A percentile compares a stretch with the other conserved stretches of the same genome.
Conservation (phyloP, 1,140 invertebrate species). For the Tetramorium simillimum region DNA sequence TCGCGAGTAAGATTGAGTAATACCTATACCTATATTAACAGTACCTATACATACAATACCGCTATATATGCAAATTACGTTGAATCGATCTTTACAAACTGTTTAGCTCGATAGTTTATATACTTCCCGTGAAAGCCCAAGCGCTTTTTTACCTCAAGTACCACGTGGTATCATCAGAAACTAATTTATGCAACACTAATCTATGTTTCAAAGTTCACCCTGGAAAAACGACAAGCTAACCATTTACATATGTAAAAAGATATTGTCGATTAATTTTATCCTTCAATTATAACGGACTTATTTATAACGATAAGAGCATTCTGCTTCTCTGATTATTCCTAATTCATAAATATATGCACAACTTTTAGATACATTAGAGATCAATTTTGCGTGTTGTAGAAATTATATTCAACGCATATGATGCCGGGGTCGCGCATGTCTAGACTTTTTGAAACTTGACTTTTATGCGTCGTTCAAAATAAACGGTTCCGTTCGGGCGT, state of each 20-base stretch:
- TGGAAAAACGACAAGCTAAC: conserved; percentile 8
- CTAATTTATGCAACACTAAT: conserved; percentile 48
- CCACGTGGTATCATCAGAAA: neutral
- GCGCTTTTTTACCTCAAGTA: conserved; percentile 6
- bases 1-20: conserved; percentile 40
- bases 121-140: conserved; percentile 2
- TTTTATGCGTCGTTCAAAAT: conserved; percentile 15
- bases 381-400: neutral
- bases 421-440: neutral
- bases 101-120: conserved; percentile 12
- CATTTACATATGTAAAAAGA: neutral
- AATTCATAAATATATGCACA: neutral
- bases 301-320: neutral
- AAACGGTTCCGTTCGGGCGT: conserved; percentile 5
- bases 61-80: conserved; percentile 31
- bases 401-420: neutral
- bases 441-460: conserved; percentile 22
- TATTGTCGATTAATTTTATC: conserved; percentile 14
- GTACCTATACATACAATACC: conserved; percentile 1
- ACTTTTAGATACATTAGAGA: neutral
- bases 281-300: neutral
- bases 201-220: conserved; percentile 8
- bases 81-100: conserved; percentile 28
- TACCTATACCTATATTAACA: conserved; percentile 4
- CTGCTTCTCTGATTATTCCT: neutral